Conservation (phyloP, 2,797 vertebrate genomes). For the Capromys pilorides region DNA sequence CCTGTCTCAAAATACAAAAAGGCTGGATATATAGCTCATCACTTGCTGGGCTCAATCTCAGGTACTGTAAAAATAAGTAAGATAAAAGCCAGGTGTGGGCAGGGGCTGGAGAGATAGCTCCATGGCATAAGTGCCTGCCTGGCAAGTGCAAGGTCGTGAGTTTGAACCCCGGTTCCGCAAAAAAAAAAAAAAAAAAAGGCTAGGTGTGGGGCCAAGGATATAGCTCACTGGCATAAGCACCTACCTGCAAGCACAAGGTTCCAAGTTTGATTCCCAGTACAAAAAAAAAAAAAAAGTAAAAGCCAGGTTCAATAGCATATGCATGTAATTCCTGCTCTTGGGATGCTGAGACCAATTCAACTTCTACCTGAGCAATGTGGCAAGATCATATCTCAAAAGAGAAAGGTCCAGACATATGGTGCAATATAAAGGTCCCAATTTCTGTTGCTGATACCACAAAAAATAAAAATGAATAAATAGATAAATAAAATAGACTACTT, state of each 20-base stretch:
- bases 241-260: too few relatives aligned
- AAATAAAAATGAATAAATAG: slow-evolving; percentile 33
- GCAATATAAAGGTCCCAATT: neutral
- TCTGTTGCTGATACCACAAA: neutral
- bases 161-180: too few relatives aligned
- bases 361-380: neutral
- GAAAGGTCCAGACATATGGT: neutral
- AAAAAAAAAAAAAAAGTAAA: too few relatives aligned
- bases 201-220: too few relatives aligned
- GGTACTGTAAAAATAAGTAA: neutral
- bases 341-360: neutral
- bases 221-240: too few relatives aligned
- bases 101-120: too few relatives aligned
- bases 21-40: neutral
- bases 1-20: neutral
- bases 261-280: too few relatives aligned
- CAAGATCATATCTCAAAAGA: neutral
- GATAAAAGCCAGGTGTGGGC: too few relatives aligned
- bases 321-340: neutral
- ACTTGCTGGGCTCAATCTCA: neutral
- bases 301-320: neutral
- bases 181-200: too few relatives aligned
- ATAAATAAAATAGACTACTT: slow-evolving; percentile 42
- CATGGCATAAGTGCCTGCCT: too few relatives aligned
- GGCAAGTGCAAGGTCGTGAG: too few relatives aligned